Percentiles rank a stretch among this genome's conserved stretches.
Conservation (phyloP, 92 coral and sea anemone genomes). For the Phymanthus crucifer region DNA sequence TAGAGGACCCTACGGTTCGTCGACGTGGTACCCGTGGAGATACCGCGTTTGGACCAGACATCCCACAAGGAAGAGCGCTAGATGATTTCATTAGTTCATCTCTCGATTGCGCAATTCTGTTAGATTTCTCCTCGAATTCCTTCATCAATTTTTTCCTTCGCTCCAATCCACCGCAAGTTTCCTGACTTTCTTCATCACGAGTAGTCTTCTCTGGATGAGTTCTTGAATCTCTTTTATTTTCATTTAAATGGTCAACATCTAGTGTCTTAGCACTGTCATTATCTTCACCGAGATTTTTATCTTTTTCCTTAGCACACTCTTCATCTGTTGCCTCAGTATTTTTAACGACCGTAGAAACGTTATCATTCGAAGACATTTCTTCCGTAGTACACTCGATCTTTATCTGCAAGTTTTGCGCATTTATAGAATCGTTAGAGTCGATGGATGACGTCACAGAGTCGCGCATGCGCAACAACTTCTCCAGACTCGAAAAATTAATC, state of each 20-base stretch:
- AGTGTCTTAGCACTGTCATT: not conserved
- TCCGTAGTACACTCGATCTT: not conserved
- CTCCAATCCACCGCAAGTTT: not conserved
- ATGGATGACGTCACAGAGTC: constrained; percentile 56
- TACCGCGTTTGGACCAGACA: not conserved
- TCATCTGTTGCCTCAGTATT: too few relatives aligned
- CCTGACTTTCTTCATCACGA: not conserved
- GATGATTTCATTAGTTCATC: not conserved
- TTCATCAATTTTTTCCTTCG: not conserved
- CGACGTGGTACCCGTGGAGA: constrained; percentile 20
- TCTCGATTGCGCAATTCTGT: too few relatives aligned
- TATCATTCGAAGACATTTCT: not conserved
- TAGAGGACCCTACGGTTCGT: constrained; percentile 10
- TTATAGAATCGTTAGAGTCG: constrained; percentile 51
- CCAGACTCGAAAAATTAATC: constrained; percentile 32
- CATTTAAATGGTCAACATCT: not conserved
- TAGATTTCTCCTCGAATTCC: not conserved
- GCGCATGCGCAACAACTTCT: constrained; percentile 47
- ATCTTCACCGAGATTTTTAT: not conserved
- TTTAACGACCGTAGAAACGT: not conserved
- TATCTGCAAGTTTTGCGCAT: not conserved
- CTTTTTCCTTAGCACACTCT: too few relatives aligned
- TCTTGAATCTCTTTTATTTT: not conserved
- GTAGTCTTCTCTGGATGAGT: not conserved
- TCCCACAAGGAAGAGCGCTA: not conserved